These are phyloP conservation scores for Chirona hameri DNA, from an alignment of 2,888 invertebrate genomes.

Conservation along the genomic window DNA sequence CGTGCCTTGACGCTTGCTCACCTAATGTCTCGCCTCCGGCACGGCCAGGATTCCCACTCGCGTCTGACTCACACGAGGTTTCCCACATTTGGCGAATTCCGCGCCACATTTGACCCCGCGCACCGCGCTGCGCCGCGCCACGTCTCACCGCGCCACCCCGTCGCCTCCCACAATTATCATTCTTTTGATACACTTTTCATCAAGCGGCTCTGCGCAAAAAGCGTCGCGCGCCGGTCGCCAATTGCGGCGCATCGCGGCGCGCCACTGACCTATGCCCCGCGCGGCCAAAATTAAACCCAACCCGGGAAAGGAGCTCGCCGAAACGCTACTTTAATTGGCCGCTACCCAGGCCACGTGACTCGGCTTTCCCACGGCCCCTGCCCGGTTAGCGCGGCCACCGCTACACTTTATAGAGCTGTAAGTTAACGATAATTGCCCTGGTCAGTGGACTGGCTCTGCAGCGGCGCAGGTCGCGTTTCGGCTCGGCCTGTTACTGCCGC, in stretches of 20 bases:
- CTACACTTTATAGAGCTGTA: constrained; percentile 23
- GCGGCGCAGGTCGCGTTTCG: no score
- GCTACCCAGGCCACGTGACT: neutral
- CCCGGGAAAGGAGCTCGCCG: neutral
- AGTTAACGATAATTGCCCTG: neutral
- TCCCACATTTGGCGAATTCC: neutral
- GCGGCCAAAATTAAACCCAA: neutral
- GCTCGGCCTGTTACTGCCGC: neutral
- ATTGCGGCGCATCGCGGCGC: neutral
- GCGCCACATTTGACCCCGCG: neutral
- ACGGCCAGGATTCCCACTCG: neutral
- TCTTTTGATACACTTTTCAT: neutral
- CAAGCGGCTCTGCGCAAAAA: neutral
- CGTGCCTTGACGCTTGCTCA: neutral
- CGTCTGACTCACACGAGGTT: neutral
- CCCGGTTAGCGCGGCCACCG: neutral
- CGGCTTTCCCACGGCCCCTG: neutral
- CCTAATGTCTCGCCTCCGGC: neutral
- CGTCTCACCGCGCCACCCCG: neutral
- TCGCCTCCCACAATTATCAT: neutral
- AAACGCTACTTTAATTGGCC: constrained; percentile 12
- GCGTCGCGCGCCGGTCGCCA: neutral
- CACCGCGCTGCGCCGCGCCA: neutral
- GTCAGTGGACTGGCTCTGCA: neutral
- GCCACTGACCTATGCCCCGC: neutral